Percentiles rank a stretch among this genome's conserved stretches.
Evolutionary conservation across 2,113 vertebrate species (phyloP).

Genomic region (Leptodactylus fuscus): DNA sequence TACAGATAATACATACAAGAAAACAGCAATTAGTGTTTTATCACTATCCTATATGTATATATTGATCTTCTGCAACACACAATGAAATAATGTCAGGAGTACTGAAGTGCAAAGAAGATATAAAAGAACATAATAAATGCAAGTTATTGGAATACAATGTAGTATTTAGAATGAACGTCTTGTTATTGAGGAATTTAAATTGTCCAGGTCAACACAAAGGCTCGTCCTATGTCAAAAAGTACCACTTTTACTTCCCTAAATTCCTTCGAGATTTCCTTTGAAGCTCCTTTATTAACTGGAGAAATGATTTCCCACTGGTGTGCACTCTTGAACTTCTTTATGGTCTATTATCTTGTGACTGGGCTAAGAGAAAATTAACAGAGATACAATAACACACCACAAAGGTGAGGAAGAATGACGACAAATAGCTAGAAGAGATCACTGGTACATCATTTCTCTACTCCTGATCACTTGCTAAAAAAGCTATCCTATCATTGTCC

Average conservation of each 20-base stretch:
- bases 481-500: neutral
- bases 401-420: neutral
- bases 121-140: neutral
- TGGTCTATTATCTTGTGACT: neutral
- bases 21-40: too few relatives aligned
- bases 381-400: neutral
- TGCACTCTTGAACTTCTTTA: constrained; percentile 22
- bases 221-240: neutral
- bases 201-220: neutral
- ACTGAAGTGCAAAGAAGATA: neutral
- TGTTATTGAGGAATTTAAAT: neutral
- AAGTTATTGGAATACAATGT: neutral
- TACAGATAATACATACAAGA: too few relatives aligned
- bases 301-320: constrained; percentile 18
- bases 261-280: constrained; percentile 10
- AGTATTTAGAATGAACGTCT: neutral
- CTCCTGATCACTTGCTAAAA: neutral
- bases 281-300: constrained; percentile 33
- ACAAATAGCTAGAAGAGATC: constrained; percentile 9
- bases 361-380: constrained; percentile 11
- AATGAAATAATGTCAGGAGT: neutral
- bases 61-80: neutral
- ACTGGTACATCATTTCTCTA: neutral
- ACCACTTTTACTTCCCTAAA: neutral
- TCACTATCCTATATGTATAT: too few relatives aligned